Conservation (phyloP, 2,888 invertebrate species). For the Ochropleura leucogaster region DNA sequence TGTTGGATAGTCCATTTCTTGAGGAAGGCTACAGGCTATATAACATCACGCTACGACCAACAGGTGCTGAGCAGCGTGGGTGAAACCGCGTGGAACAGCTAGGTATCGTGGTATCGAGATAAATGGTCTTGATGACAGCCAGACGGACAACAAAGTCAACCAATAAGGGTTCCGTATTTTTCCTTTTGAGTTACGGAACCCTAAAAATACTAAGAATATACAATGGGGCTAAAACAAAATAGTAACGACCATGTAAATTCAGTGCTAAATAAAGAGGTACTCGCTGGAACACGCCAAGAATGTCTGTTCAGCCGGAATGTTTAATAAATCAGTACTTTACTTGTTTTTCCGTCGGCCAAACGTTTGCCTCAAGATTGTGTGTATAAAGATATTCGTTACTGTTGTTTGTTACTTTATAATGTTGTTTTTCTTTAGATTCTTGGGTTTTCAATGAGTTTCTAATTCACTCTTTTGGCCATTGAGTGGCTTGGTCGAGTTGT, state of each 20-base stretch:
- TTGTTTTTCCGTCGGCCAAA: conserved; percentile 72
- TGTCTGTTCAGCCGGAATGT: conserved; percentile 72
- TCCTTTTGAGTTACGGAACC: too few species aligned
- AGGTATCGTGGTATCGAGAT: too few species aligned
- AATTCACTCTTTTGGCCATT: conserved; percentile 11
- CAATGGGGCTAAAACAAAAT: conserved; percentile 52
- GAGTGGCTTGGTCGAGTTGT: not conserved
- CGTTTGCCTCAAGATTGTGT: conserved; percentile 55
- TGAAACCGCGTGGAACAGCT: too few species aligned
- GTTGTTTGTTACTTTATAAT: conserved; percentile 42
- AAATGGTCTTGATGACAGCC: too few species aligned
- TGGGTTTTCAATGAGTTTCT: conserved; percentile 25
- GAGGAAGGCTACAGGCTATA: too few species aligned
- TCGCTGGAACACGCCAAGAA: conserved; percentile 71
- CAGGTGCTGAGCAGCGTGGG: too few species aligned
- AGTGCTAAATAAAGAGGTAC: conserved; percentile 77
- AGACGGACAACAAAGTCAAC: too few species aligned
- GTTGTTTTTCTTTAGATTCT: conserved; percentile 42
- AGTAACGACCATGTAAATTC: conserved; percentile 57
- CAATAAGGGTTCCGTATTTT: too few species aligned
- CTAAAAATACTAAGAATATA: conserved; percentile 18
- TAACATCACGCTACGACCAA: too few species aligned
- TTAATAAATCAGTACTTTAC: conserved; percentile 78
- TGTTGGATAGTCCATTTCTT: too few species aligned
- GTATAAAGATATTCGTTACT: conserved; percentile 58